A percentile compares a stretch with the other conserved stretches of the same genome.
Conservation (phyloP, 2,113 vertebrate species). For the Corvus cornix region DNA sequence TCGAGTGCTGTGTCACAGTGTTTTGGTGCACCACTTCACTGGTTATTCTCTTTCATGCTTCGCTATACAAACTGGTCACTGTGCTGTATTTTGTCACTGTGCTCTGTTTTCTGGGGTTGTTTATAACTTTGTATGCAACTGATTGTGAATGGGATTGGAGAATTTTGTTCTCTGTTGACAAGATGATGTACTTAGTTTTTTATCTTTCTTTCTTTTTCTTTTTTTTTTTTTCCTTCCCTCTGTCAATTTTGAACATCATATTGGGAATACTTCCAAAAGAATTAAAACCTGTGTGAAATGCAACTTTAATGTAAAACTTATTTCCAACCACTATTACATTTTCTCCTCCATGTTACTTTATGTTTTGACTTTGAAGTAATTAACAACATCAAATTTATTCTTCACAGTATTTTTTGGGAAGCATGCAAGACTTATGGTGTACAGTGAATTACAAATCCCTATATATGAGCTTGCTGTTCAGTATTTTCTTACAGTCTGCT, state of each 20-base stretch:
- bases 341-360: not conserved
- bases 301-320: not conserved
- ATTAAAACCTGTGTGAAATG: not conserved
- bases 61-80: not conserved
- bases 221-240: fast-evolving
- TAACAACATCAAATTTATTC: not conserved
- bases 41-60: not conserved
- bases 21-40: not conserved
- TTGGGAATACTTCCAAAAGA: not conserved
- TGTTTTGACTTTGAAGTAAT: not conserved
- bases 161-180: not conserved
- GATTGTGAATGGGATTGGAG: not conserved
- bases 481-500: not conserved
- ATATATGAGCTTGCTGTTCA: not conserved
- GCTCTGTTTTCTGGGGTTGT: not conserved
- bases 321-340: not conserved
- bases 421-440: not conserved
- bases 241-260: not conserved
- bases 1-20: constrained; percentile 1
- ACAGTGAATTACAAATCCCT: not conserved
- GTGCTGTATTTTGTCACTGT: not conserved
- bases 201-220: no score
- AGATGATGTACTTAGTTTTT: not conserved
- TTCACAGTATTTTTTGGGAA: not conserved
- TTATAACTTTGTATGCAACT: not conserved